Percentiles rank a stretch among this genome's conserved stretches.
phyloP scores from a whole-genome alignment of 2,113 vertebrate genomes.

The Lates calcarifer region DNA sequence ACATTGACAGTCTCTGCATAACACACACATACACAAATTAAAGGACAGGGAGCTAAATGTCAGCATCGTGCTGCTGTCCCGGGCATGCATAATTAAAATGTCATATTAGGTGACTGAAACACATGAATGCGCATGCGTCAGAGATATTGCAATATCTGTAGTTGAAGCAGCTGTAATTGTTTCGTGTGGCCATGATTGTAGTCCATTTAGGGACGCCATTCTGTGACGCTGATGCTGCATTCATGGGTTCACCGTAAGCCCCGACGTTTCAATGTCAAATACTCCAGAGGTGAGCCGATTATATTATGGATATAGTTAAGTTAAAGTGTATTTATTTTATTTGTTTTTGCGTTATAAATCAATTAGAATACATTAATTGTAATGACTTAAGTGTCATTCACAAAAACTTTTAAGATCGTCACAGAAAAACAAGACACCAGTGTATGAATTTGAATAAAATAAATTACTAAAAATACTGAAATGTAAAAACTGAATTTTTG shows the following conservation, averaged over 20 bases:
- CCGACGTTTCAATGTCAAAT: background rate
- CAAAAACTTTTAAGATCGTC: no score
- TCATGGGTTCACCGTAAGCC: slow-evolving; percentile 4
- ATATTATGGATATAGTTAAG: background rate
- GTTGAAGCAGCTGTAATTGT: slow-evolving; percentile 32
- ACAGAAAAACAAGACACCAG: no score
- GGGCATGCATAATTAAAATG: slow-evolving; percentile 40
- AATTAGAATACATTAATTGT: no score
- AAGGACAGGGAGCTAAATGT: slow-evolving; percentile 34
- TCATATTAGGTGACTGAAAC: slow-evolving; percentile 41
- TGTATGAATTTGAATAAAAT: no score
- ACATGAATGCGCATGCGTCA: slow-evolving; percentile 41
- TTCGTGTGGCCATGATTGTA: slow-evolving; percentile 67
- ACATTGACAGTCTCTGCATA: background rate
- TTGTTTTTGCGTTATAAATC: background rate
- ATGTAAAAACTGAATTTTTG: no score
- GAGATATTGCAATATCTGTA: no score
- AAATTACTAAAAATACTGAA: no score
- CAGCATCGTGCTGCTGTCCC: slow-evolving; percentile 36
- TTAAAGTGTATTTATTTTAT: no score
- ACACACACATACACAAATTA: background rate
- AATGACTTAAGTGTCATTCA: no score
- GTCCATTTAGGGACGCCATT: slow-evolving; percentile 37
- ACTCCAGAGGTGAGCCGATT: background rate
- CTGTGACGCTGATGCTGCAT: slow-evolving; percentile 53